Evolutionary conservation across 2,113 vertebrate species (phyloP).

Genomic region (Epinephelus moara): DNA sequence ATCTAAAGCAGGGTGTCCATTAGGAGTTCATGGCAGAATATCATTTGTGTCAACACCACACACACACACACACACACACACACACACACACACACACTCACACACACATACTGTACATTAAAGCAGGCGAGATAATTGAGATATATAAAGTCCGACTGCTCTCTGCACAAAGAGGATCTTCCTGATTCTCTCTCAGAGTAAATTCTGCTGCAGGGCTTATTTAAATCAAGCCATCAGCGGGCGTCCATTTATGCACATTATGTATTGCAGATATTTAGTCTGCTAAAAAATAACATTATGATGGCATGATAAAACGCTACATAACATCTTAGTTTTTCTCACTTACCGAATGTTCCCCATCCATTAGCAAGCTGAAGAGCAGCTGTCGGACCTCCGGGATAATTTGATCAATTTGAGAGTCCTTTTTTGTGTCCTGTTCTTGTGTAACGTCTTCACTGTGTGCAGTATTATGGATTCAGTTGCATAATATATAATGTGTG

Average conservation of each 20-base stretch:
- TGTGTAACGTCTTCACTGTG: not conserved
- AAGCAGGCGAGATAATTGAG: constrained; percentile 30
- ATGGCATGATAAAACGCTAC: not conserved
- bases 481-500: not conserved
- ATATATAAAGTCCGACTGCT: constrained; percentile 22
- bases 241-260: not conserved
- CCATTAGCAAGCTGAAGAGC: not conserved
- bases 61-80: not conserved
- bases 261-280: constrained; percentile 5
- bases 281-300: constrained; percentile 8
- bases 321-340: not conserved
- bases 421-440: not conserved
- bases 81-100: not conserved
- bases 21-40: constrained; percentile 15
- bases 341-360: constrained; percentile 4
- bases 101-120: not conserved
- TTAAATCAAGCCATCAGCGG: constrained; percentile 33
- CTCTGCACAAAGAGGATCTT: constrained; percentile 4
- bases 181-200: constrained; percentile 18
- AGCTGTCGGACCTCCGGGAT: no score
- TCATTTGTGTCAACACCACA: constrained; percentile 11
- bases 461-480: not conserved
- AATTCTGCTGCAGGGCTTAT: constrained; percentile 29
- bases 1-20: constrained; percentile 27
- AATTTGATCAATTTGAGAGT: not conserved